phyloP scores from a whole-genome alignment of 2,888 invertebrate genomes.

The Xestobium rufovillosum region DNA sequence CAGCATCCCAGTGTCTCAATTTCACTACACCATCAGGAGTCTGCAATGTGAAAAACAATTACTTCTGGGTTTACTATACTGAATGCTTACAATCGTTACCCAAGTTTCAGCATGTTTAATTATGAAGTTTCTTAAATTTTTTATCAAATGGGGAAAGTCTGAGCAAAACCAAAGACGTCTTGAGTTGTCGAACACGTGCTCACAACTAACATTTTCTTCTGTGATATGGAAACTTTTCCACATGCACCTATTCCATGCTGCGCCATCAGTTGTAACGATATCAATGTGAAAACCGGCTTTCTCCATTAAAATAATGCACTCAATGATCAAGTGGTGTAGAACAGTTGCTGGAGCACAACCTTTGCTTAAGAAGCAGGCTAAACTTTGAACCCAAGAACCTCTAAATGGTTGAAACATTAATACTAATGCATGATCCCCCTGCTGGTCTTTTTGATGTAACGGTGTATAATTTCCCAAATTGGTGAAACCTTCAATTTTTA shows the following conservation, averaged over 20 bases:
- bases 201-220: constrained; percentile 11
- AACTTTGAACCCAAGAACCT: constrained; percentile 7
- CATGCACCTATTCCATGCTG: constrained; percentile 19
- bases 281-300: constrained; percentile 18
- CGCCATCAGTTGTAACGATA: constrained; percentile 20
- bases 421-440: constrained; percentile 17
- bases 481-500: constrained; percentile 14
- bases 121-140: constrained; percentile 14
- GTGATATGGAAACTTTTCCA: constrained; percentile 18
- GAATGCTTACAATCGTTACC: too few species aligned
- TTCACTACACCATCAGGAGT: too few species aligned
- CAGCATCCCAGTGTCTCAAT: too few species aligned
- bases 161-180: too few species aligned
- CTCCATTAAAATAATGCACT: constrained; percentile 16
- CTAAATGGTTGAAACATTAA: constrained; percentile 19
- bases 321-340: constrained; percentile 15
- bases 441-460: constrained; percentile 9
- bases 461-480: constrained; percentile 16
- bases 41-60: too few species aligned
- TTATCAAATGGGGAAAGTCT: constrained; percentile 17
- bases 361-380: constrained; percentile 13
- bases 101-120: too few species aligned
- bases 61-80: too few species aligned
- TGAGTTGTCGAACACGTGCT: constrained; percentile 13
- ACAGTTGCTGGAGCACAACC: constrained; percentile 12